These are phyloP conservation scores for Neoaliturus tenellus DNA, from an alignment of 2,888 invertebrate species.

Conservation along the genomic window DNA sequence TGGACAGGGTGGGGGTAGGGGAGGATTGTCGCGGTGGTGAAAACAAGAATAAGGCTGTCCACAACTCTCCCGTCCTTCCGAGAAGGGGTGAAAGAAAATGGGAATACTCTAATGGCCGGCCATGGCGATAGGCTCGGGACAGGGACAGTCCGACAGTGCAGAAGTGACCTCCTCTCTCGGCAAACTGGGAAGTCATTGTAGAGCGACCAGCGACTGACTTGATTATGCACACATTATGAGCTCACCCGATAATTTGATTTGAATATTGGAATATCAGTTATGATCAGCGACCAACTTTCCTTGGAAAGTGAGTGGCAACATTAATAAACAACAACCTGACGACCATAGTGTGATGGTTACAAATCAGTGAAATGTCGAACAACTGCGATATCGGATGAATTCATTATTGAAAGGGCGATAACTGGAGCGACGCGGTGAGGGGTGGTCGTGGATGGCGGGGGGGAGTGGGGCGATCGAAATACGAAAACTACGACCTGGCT, in stretches of 20 bases:
- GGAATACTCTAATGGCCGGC: background rate
- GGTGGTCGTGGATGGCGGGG: background rate
- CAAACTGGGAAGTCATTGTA: too few relatives aligned
- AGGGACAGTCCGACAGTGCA: too few relatives aligned
- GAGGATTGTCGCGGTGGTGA: background rate
- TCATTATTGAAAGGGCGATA: constrained; percentile 21
- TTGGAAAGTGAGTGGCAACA: too few relatives aligned
- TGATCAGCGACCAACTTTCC: too few relatives aligned
- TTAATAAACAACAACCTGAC: background rate
- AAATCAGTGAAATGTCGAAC: background rate
- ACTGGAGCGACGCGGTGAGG: background rate
- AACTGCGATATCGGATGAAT: constrained; percentile 14
- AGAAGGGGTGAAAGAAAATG: constrained; percentile 12
- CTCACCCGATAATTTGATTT: too few relatives aligned
- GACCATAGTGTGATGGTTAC: constrained; percentile 2
- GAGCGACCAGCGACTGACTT: too few relatives aligned
- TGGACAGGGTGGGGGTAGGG: background rate
- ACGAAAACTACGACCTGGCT: background rate
- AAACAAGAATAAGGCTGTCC: background rate
- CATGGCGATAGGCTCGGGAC: background rate
- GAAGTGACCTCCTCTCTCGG: too few relatives aligned
- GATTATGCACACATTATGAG: too few relatives aligned
- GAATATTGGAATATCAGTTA: too few relatives aligned
- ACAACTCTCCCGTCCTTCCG: background rate
- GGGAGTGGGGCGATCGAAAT: background rate